Evolutionary conservation across 2,888 invertebrate species (phyloP), one percentile per base, ranked within the genome.

Genomic region (Agonum fuliginosum): DNA sequence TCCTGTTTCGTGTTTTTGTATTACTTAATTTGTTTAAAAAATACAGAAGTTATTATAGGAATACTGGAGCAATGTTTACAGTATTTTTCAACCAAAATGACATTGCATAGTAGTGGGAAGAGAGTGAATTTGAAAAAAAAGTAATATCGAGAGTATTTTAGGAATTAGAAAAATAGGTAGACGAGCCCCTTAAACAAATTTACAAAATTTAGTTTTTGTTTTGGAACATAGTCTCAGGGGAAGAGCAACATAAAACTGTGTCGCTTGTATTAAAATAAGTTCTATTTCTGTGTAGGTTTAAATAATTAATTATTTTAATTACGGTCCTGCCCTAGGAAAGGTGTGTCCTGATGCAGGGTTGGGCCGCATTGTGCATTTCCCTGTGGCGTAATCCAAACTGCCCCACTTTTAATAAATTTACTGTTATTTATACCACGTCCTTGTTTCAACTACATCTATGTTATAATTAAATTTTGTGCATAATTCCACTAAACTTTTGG

Each of bases 391-490:
- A 46, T 74, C 4, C 41, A 43, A 24, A 65, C 14, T 41, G 43
- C 62, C 58, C 62, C 3, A 62, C 43, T 74, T 72, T 74, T 74
- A 74, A 74, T 65, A 58, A 58, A 73, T 73, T 73, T 17, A 41
- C 34, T 72, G 72, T 72, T 54, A 51, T 37, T 70, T 70, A 70
- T 70, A 70, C 10, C 22, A 24, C 46, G 46, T 46, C 70, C 71
- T 48, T 27, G 71, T 71, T 71, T 71, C 30, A 19, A 48, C 46
- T 30, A 71, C 34, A 67, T 41, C 54, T 54, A 54, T 51, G 54
- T 67, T 37, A 58, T 62, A 74, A 74, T 74, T 62, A 62, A 74
- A 74, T 74, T 74, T 62, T 43, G 62, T 62, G 62, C 41, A 62
- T 74, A 62, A 62, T 43, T 74, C 43, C 12, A 54, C 34, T 46